Evolutionary conservation across 92 coral and sea anemone genomes (phyloP).

Genomic region (Paragorgia papillata): DNA sequence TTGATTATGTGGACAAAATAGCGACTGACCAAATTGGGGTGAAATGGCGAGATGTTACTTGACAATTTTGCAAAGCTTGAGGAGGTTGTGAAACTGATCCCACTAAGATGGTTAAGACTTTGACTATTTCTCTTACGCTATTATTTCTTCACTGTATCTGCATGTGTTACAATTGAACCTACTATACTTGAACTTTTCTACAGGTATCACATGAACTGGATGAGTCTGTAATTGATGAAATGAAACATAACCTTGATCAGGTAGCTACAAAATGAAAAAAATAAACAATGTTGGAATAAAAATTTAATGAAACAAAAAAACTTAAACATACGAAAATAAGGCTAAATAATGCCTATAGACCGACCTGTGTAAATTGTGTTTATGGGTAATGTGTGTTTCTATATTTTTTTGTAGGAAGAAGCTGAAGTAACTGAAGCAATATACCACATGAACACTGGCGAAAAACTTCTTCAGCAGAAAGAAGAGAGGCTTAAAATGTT

Average conservation of each 20-base stretch:
- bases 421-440: slow-evolving; percentile 87
- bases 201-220: slow-evolving; percentile 38
- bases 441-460: slow-evolving; percentile 96
- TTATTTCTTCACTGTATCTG: too few species aligned
- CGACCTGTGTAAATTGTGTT: too few species aligned
- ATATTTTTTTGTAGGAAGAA: slow-evolving; percentile 68
- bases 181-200: not conserved
- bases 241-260: slow-evolving; percentile 84
- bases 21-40: too few species aligned
- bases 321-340: too few species aligned
- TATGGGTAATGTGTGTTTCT: not conserved
- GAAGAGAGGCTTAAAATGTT: slow-evolving; percentile 84
- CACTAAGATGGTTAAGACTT: too few species aligned
- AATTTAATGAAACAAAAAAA: too few species aligned
- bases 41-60: too few species aligned
- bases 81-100: too few species aligned
- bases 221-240: slow-evolving; percentile 78
- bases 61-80: too few species aligned
- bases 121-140: not conserved
- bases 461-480: slow-evolving; percentile 85
- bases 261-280: slow-evolving; percentile 36
- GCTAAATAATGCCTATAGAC: too few species aligned
- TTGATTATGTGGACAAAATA: too few species aligned
- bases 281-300: too few species aligned
- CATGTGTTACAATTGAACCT: not conserved